phyloP scores from a whole-genome alignment of 2,797 vertebrate species.

The Crocidura indochinensis region DNA sequence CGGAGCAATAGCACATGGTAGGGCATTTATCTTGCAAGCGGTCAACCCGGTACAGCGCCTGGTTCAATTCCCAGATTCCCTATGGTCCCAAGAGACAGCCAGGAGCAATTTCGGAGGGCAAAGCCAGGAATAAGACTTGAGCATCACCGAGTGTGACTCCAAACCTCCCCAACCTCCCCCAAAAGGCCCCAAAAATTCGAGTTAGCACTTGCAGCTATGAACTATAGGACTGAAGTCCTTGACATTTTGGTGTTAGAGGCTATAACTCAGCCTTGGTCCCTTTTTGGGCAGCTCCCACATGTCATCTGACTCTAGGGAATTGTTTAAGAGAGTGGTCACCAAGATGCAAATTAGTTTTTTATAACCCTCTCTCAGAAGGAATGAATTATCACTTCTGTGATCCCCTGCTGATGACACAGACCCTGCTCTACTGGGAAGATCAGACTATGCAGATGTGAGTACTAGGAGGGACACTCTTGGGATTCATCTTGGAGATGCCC shows the following conservation, averaged over 20 bases:
- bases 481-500: neutral
- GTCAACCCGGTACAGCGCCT: too few relatives aligned
- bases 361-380: neutral
- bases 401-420: neutral
- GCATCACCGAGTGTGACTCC: too few relatives aligned
- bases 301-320: too few relatives aligned
- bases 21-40: too few relatives aligned
- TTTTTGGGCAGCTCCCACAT: too few relatives aligned
- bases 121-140: too few relatives aligned
- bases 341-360: neutral
- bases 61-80: too few relatives aligned
- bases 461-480: neutral
- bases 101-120: too few relatives aligned
- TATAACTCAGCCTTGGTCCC: neutral
- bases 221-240: neutral
- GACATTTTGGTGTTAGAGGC: neutral
- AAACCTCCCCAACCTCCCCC: too few relatives aligned
- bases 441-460: neutral
- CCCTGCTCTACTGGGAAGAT: accelerated
- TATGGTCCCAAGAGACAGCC: too few relatives aligned
- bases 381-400: neutral
- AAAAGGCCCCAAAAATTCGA: too few relatives aligned
- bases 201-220: neutral
- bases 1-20: too few relatives aligned
- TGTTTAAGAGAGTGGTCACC: neutral